Evolutionary conservation across 1,140 invertebrate species (phyloP).

Genomic region (Nebria ingens): DNA sequence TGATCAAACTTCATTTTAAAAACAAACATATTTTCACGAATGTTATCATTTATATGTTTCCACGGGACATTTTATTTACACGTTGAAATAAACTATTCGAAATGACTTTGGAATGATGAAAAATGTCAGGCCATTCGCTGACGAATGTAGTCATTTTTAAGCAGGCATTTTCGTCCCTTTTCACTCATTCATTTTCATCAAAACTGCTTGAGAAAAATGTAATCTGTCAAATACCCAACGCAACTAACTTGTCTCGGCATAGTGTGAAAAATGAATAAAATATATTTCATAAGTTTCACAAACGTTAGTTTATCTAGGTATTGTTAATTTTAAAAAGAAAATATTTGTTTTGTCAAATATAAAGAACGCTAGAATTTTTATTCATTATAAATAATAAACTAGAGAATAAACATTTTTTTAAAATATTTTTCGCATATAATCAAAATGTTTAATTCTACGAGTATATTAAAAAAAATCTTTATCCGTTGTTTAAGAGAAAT

Average conservation of each 20-base stretch:
- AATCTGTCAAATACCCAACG: neutral
- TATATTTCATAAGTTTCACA: too few relatives aligned
- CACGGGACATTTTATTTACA: too few relatives aligned
- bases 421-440: neutral
- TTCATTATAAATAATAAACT: too few relatives aligned
- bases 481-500: neutral
- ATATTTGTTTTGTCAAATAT: too few relatives aligned
- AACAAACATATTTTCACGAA: too few relatives aligned
- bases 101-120: neutral
- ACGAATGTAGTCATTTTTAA: slow-evolving; percentile 4
- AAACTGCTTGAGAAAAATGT: slow-evolving; percentile 3
- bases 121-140: neutral
- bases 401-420: too few relatives aligned
- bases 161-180: neutral
- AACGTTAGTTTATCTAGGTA: too few relatives aligned
- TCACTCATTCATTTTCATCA: neutral
- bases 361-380: too few relatives aligned
- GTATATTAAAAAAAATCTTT: neutral
- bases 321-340: too few relatives aligned
- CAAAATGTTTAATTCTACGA: neutral
- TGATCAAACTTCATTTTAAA: too few relatives aligned
- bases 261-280: neutral
- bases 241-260: neutral
- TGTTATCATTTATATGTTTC: too few relatives aligned
- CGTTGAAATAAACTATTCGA: too few relatives aligned